These are phyloP conservation scores for Leucopsar rothschildi DNA, from an alignment of 2,113 vertebrate species.

Conservation along the genomic window DNA sequence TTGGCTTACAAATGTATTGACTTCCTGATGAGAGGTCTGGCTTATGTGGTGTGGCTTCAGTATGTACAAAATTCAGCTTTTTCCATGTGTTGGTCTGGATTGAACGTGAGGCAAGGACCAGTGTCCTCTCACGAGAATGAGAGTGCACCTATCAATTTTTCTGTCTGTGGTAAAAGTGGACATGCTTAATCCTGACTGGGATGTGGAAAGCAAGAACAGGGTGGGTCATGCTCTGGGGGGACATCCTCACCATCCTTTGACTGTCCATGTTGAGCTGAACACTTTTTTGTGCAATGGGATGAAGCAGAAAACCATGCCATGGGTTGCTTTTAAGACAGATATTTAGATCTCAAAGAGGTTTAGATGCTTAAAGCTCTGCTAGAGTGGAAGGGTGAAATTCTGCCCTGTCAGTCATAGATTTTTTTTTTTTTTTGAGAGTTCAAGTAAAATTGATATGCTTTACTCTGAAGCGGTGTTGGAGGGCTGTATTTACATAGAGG, in stretches of 20 bases:
- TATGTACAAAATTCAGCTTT: not conserved
- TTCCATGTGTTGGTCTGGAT: not conserved
- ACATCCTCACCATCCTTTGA: not conserved
- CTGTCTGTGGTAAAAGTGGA: not conserved
- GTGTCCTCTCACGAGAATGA: rapidly evolving
- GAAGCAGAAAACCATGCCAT: not conserved
- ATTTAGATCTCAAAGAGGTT: not conserved
- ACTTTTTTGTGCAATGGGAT: not conserved
- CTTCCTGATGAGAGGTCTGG: not conserved
- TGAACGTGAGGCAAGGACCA: not conserved
- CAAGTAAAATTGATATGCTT: not conserved
- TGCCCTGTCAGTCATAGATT: not conserved
- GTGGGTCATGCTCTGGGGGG: rapidly evolving
- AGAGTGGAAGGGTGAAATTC: not conserved
- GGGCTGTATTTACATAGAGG: not conserved
- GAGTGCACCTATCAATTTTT: not conserved
- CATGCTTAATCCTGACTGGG: rapidly evolving
- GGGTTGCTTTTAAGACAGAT: not conserved
- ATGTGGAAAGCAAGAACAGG: not conserved
- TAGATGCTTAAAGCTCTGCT: not conserved
- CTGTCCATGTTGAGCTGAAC: not conserved
- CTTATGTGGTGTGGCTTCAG: not conserved
- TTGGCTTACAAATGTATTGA: not conserved
- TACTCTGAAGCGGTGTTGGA: not conserved
- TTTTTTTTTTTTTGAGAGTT: not conserved